Conservation (phyloP, 1,140 invertebrate genomes). For the Drosophila dunni region DNA sequence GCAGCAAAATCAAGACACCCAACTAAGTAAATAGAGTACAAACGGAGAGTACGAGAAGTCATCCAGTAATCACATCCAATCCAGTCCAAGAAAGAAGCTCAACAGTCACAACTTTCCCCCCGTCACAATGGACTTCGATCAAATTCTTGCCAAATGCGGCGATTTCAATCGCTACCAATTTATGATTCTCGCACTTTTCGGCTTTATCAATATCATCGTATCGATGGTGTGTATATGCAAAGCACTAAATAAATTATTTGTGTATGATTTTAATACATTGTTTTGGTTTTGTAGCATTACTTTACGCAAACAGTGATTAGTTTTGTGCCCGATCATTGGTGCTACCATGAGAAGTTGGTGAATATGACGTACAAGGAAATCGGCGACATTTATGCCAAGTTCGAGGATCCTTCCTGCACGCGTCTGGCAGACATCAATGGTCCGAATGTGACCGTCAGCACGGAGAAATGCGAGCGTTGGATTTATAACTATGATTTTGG, state of each 20-base stretch:
- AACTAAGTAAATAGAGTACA: constrained; percentile 16
- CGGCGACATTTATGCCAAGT: constrained; percentile 71
- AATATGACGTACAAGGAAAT: constrained; percentile 83
- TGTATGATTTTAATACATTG: not conserved
- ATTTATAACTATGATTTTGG: constrained; percentile 85
- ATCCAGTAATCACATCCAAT: not conserved
- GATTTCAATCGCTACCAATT: constrained; percentile 88
- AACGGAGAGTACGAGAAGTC: not conserved
- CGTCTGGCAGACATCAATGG: constrained; percentile 61
- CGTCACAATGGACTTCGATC: constrained; percentile 86
- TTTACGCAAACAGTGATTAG: constrained; percentile 87
- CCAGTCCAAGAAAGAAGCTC: constrained; percentile 14
- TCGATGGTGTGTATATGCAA: constrained; percentile 78
- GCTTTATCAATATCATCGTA: constrained; percentile 86
- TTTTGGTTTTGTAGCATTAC: constrained; percentile 82
- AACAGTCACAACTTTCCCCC: constrained; percentile 11
- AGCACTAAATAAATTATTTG: not conserved
- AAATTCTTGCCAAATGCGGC: constrained; percentile 86
- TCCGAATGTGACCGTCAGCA: constrained; percentile 64
- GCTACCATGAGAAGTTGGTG: constrained; percentile 79
- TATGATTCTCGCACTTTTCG: constrained; percentile 86
- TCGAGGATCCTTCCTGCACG: constrained; percentile 75
- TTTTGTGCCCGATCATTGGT: constrained; percentile 85
- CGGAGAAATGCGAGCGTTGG: constrained; percentile 84
- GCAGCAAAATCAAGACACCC: not conserved